Evolutionary conservation across 2,888 invertebrate species (phyloP), one percentile per base, ranked within the genome.

Genomic region (Chymomyza procnemis): DNA sequence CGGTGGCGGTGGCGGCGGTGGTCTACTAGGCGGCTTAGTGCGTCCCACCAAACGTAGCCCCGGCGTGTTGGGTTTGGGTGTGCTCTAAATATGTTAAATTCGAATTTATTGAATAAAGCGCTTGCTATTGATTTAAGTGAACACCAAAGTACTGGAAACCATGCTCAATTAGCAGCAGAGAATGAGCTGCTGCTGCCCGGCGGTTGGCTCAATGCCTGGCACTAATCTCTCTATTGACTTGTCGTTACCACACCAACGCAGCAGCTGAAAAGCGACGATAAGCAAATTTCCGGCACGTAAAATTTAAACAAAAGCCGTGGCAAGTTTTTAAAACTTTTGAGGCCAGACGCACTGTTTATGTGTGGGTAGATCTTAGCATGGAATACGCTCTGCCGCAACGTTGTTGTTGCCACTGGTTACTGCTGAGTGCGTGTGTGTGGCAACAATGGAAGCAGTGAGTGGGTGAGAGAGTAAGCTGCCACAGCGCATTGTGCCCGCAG

Each of bases 211-310:
- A 71, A 34, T 64, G 75, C 69, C 66, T 59, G 81, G 57, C 81
- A 73, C 87, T 86, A 81, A 81, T 81, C 81, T 84, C 73, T 76
- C 85, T 87, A 87, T 83, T 83, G 87, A 85, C 83, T 76, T 79
- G 70, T 62, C 52, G 67, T 64, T 55, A 48, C 71, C 73, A 57
- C 58, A 58, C 18, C 56, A 50, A 30, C 22, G 16, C 30, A 30
- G 26, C 48, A 50, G 8, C 80, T 86, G 84, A 79, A 78, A 75
- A 67, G 69, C 71, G 78, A 68, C 74, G 87, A 88, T 85, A 85
- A 87, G 84, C 88, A 87, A 83, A 87, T 85, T 87, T 84, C 86
- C 79, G 74, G 77, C 69, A 78, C 75, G 69, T 76, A 77, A 80
- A 87, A 77, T 83, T 85, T 79, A 87, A 87, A 87, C 84, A 85